Evolutionary conservation across 2,888 invertebrate species (phyloP).

Genomic region (Amphipyra tragopoginis): DNA sequence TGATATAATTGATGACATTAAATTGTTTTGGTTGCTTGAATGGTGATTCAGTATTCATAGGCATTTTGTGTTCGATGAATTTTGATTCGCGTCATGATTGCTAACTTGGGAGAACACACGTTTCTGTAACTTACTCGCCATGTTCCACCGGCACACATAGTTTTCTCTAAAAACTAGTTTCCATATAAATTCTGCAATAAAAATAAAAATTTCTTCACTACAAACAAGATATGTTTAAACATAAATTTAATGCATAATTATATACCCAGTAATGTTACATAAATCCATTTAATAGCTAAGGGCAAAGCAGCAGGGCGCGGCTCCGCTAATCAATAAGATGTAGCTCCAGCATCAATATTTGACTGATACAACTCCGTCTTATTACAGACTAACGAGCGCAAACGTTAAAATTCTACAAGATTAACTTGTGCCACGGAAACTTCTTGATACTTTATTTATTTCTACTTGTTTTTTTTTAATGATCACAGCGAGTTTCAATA

Average conservation of each 20-base stretch:
- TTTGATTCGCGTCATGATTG: too few species aligned
- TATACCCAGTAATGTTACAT: not conserved
- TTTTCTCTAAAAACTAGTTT: too few species aligned
- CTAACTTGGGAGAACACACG: too few species aligned
- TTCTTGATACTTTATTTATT: constrained; percentile 61
- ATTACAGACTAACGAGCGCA: constrained; percentile 82
- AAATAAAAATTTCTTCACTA: not conserved
- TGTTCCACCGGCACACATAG: too few species aligned
- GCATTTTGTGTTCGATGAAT: too few species aligned
- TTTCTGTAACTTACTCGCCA: too few species aligned
- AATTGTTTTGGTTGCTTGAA: too few species aligned
- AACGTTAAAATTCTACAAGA: constrained; percentile 79
- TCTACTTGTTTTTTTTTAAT: not conserved
- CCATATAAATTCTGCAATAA: too few species aligned
- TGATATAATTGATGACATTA: too few species aligned
- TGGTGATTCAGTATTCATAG: too few species aligned
- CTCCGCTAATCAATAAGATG: constrained; percentile 72
- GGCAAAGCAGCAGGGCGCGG: constrained; percentile 15
- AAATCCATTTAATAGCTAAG: constrained; percentile 2
- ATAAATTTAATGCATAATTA: not conserved
- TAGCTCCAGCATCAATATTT: constrained; percentile 81
- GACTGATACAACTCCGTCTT: constrained; percentile 78
- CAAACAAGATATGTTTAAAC: too few species aligned
- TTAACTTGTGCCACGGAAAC: constrained; percentile 52
- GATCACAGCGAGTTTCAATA: too few species aligned